Evolutionary conservation across 2,888 invertebrate species (phyloP), one percentile per base, ranked within the genome.

Genomic region (Opisthograptis luteolata): DNA sequence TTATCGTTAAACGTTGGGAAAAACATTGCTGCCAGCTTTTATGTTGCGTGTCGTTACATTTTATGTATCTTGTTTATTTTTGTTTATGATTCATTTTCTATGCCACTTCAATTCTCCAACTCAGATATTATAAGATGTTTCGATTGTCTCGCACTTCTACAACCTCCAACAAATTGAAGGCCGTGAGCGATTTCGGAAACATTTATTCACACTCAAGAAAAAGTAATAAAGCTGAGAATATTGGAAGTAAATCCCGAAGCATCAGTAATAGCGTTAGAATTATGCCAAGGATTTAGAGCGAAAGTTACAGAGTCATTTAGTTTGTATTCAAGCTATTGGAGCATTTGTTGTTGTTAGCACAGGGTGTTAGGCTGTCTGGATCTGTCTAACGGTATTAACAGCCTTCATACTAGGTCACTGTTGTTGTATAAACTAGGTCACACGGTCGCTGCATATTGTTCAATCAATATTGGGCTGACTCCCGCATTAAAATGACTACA

Each of bases 381-480:
- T 67, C 59, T 68, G 59, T 68, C 64, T 68, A 68, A 70, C 58
- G 66, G 62, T 56, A 67, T 76, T 79, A 79, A 65, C 71, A 68
- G 66, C 68, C 70, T 68, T 72, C 66, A 71, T 73, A 71, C 66
- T 68, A 73, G 80, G 77, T 79, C 81, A 78, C 68, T 72, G 68
- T 72, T 67, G 68, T 66, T 67, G 31, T 24, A n/a, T n/a, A 70
- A 86, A 79, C 73, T 85, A 73, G 87, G 86, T 81, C 86, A 80
- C 62, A 63, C 73, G 70, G 72, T 68, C 74, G 68, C 56, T 72
- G 66, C 64, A 60, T 60, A 68, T 78, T 79, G 75, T 78, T 66
- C 59, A 84, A 81, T 81, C 79, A 74, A 83, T 80, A 78, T 73
- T 46, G 35, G 20, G 66, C 65, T 66, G 53, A 66, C 66, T 59